Percentiles rank a stretch among this genome's conserved stretches.
phyloP scores from a whole-genome alignment of 2,888 invertebrate species.

The Campoletis raptor region DNA sequence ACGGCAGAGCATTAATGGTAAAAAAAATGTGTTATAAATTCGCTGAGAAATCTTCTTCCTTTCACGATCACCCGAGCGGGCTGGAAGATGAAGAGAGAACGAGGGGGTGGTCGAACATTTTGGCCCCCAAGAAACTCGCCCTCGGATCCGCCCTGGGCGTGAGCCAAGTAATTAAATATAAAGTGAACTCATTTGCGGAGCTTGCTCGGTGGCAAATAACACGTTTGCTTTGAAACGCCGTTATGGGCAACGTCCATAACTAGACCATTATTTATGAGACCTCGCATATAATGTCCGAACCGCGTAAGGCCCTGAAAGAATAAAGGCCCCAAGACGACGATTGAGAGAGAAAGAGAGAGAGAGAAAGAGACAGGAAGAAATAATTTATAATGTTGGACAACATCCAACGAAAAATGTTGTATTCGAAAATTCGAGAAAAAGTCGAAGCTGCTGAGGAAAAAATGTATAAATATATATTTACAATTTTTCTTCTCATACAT shows the following conservation, averaged over 20 bases:
- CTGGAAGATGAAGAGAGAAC: slow-evolving; percentile 26
- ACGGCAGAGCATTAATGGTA: neutral
- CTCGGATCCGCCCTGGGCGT: slow-evolving; percentile 82
- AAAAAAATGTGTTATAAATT: slow-evolving; percentile 37
- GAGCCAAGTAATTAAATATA: slow-evolving; percentile 84
- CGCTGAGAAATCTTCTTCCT: slow-evolving; percentile 2
- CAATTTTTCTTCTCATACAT: slow-evolving; percentile 23
- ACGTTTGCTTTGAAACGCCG: slow-evolving; percentile 75
- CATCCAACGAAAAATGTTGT: slow-evolving; percentile 19
- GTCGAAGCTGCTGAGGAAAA: slow-evolving; percentile 5
- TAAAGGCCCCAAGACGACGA: neutral
- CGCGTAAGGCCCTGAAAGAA: slow-evolving; percentile 26
- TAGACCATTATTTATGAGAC: slow-evolving; percentile 81
- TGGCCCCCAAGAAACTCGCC: slow-evolving; percentile 43
- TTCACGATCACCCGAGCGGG: slow-evolving; percentile 7
- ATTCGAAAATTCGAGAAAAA: slow-evolving; percentile 10
- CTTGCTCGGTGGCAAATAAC: slow-evolving; percentile 83
- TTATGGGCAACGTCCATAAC: slow-evolving; percentile 68
- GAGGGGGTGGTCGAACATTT: slow-evolving; percentile 36
- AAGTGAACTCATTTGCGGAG: slow-evolving; percentile 84
- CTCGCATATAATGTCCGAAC: slow-evolving; percentile 42
- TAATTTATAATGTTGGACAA: slow-evolving; percentile 31
- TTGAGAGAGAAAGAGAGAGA: slow-evolving; percentile 9
- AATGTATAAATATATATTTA: slow-evolving; percentile 3
- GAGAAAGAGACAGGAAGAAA: neutral